These are phyloP conservation scores for Enteromius paludinosus DNA, from an alignment of 2,797 vertebrate species.

Conservation along the genomic window DNA sequence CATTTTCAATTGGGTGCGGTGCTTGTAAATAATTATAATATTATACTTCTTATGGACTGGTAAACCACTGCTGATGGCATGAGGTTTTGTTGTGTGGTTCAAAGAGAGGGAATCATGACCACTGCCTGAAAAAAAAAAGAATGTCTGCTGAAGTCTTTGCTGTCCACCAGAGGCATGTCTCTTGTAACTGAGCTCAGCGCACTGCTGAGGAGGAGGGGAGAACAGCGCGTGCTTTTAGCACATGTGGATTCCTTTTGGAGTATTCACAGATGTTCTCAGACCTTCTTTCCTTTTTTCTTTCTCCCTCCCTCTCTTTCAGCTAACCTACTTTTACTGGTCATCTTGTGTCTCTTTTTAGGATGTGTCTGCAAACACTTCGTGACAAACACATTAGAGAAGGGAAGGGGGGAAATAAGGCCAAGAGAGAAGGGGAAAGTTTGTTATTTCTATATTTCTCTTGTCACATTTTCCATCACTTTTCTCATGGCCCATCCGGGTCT, in stretches of 20 bases:
- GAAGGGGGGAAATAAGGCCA: conserved; percentile 7
- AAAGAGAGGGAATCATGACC: conserved; percentile 16
- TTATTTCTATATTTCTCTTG: conserved; percentile 38
- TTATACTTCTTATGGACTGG: conserved; percentile 9
- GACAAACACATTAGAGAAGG: conserved; percentile 27
- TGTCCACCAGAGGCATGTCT: conserved; percentile 4
- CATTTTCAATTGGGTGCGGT: neutral
- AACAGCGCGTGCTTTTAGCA: conserved; percentile 78
- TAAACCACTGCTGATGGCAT: conserved; percentile 17
- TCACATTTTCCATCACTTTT: conserved; percentile 56
- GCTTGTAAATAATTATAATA: conserved; percentile 10
- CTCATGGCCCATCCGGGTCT: neutral
- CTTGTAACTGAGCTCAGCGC: conserved; percentile 9
- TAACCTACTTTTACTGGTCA: conserved; percentile 60
- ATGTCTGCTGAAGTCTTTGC: conserved; percentile 20
- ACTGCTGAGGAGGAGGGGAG: conserved; percentile 50
- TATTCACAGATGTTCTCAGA: conserved; percentile 62
- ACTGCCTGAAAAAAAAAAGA: neutral
- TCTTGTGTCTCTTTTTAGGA: conserved; percentile 38
- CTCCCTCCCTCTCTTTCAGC: conserved; percentile 49
- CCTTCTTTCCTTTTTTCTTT: conserved; percentile 24
- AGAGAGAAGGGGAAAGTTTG: conserved; percentile 19
- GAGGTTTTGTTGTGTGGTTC: conserved; percentile 16
- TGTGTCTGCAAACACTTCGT: neutral
- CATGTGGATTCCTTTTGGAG: conserved; percentile 61